Evolutionary conservation across 2,797 vertebrate genomes (phyloP).

Genomic region (Dicrostonyx torquatus): DNA sequence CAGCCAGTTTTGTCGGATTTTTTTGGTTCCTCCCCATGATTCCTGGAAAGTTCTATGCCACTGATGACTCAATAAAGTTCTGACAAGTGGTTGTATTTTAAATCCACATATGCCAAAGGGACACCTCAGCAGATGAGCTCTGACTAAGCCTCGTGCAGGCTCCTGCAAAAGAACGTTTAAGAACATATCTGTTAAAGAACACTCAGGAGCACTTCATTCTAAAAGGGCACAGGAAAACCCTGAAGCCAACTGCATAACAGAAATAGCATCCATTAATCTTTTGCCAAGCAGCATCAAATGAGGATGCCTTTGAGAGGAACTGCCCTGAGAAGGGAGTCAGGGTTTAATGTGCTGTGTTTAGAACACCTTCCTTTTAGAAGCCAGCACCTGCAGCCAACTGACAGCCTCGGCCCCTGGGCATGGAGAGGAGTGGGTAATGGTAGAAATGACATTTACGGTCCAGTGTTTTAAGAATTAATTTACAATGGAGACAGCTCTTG

Average conservation of each 20-base stretch:
- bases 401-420: constrained; percentile 56
- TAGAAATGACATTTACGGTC: constrained; percentile 73
- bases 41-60: neutral
- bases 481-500: constrained; percentile 75
- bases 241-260: constrained; percentile 58
- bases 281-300: constrained; percentile 53
- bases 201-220: constrained; percentile 18
- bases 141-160: neutral
- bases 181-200: constrained; percentile 62
- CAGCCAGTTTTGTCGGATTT: neutral
- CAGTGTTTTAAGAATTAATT: constrained; percentile 76
- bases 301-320: constrained; percentile 61
- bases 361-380: constrained; percentile 63
- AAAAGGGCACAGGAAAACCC: constrained; percentile 11
- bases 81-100: constrained; percentile 34
- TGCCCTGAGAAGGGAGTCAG: constrained; percentile 66
- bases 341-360: constrained; percentile 72
- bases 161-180: constrained; percentile 47
- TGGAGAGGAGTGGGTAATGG: constrained; percentile 55
- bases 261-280: constrained; percentile 73
- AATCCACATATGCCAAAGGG: neutral
- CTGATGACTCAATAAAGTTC: constrained; percentile 34
- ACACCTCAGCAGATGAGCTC: neutral
- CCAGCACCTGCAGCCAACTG: constrained; percentile 66
- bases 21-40: neutral